phyloP scores from a whole-genome alignment of 1,140 invertebrate species.

The Penaeus japonicus region DNA sequence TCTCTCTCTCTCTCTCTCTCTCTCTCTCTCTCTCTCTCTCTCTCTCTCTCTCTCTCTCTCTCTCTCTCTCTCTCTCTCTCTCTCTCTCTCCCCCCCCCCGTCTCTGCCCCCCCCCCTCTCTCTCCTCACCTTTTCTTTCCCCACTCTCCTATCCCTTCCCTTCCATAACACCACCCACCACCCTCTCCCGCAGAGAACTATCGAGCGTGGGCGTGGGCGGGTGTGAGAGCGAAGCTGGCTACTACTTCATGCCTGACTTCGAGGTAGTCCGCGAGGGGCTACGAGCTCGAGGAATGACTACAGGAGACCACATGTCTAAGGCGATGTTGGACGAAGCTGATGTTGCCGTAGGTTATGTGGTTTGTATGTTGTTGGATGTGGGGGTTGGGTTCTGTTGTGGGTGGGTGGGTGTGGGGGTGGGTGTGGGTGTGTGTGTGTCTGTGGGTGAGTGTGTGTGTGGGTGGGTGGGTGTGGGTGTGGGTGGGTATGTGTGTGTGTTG shows the following conservation, averaged over 20 bases:
- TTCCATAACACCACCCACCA: no score
- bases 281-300: conserved; percentile 6
- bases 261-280: conserved; percentile 37
- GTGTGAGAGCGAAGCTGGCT: conserved; percentile 43
- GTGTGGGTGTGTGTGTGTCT: background rate
- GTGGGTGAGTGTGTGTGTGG: background rate
- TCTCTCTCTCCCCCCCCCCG: no score
- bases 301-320: conserved; percentile 36
- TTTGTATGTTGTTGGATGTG: background rate
- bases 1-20: no score
- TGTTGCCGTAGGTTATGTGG: conserved; percentile 19
- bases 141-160: no score
- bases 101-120: no score
- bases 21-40: no score
- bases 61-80: no score
- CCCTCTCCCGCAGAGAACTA: conserved; percentile 39
- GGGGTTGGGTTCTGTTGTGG: background rate
- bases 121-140: no score
- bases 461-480: background rate
- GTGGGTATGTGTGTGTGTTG: background rate
- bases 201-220: conserved; percentile 31
- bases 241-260: conserved; percentile 55
- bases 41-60: no score
- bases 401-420: background rate
- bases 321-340: conserved; percentile 48